Evolutionary conservation across 2,797 vertebrate species (phyloP), one percentile per base, ranked within the genome.

Genomic region (Echeneis naucrates): DNA sequence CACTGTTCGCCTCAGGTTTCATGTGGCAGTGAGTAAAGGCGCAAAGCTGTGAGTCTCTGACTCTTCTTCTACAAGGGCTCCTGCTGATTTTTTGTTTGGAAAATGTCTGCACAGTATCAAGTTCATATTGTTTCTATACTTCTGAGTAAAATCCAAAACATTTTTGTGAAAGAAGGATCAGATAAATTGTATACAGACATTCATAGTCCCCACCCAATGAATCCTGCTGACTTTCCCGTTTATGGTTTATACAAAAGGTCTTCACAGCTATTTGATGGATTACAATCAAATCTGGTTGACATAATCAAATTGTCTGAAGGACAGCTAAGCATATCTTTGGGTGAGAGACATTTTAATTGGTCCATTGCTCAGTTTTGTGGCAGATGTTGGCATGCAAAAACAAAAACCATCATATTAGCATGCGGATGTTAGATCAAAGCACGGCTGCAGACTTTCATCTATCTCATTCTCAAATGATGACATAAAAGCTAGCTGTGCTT

Each of bases 1-100:
- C 8, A 27, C 57, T 38, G 69, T 83, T 81, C 59, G 63, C 79
- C 40, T 85, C 67, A 24, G 61, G 72, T 73, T 89, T 82, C 40
- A 66, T 68, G 38, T 69, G 70, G 44, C 47, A 26, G 48, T 16
- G 50, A 44, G 54, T 13, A 24, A 26, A 60, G 37, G 52, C 5
- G 42, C 13, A 33, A 77, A 38, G 58, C 50, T 2, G 13, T 23
- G 55, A 77, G 51, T 74, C 33, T 75, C 14, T 33, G 60, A 67
- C 42, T 80, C 33, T 38, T 63, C 58, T 58, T 77, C 63, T 27
- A 68, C 0, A 0, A 3, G n/a, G 21, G 53, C 45, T 33, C 57
- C 58, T 32, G 27, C 72, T 40, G 71, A 78, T 27, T 5, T 24
- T 58, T 67, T 67, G 57, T 27, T 68, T 2, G 1, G 54, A 53